phyloP scores from a whole-genome alignment of 2,113 vertebrate genomes.

The Dipodomys ordii region DNA sequence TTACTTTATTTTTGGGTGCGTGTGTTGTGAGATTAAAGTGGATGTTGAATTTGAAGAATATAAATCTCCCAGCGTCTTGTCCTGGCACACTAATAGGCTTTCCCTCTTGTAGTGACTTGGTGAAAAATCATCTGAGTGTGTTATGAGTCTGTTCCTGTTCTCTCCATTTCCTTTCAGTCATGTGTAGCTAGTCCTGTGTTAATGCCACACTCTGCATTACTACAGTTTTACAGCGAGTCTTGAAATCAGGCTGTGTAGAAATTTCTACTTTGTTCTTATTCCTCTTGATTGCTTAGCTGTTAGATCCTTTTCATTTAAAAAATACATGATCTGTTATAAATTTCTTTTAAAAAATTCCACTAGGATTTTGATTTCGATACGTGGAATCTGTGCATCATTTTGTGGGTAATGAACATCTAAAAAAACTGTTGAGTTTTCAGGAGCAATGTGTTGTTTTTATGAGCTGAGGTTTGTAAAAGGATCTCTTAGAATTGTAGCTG shows the following conservation, averaged over 20 bases:
- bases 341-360: conserved; percentile 19
- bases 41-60: not conserved
- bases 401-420: not conserved
- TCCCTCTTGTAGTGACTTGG: not conserved
- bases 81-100: not conserved
- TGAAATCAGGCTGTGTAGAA: not conserved
- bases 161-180: not conserved
- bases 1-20: not conserved
- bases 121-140: not conserved
- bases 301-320: not conserved
- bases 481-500: not conserved
- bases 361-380: not conserved
- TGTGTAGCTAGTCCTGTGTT: not conserved
- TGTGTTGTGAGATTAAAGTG: not conserved
- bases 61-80: not conserved
- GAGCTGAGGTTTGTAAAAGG: not conserved
- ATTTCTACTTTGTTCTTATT: not conserved
- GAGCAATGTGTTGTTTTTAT: not conserved
- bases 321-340: not conserved
- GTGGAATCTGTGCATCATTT: not conserved
- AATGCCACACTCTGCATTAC: not conserved
- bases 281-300: not conserved
- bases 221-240: not conserved
- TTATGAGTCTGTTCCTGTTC: not conserved
- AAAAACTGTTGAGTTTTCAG: not conserved